Evolutionary conservation across 2,888 invertebrate genomes (phyloP).

Genomic region (Tetheella fluctuosa): DNA sequence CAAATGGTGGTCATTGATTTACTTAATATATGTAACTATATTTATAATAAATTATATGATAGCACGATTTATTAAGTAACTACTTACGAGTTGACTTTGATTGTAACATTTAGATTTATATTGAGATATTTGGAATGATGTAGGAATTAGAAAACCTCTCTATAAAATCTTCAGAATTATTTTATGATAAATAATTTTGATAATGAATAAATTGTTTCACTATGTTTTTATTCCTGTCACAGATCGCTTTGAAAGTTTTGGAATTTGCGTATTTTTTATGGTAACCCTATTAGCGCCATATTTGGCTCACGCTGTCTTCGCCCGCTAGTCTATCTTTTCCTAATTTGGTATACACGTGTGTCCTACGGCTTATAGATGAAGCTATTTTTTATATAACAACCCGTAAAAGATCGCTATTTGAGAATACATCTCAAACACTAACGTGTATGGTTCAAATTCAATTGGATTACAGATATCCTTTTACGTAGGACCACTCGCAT

Average conservation of each 20-base stretch:
- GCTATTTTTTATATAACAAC: constrained; percentile 4
- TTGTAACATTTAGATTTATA: too few species aligned
- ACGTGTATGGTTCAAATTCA: neutral
- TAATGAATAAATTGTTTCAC: too few species aligned
- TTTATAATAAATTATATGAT: too few species aligned
- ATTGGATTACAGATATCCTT: neutral
- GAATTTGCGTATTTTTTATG: neutral
- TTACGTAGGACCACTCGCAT: neutral
- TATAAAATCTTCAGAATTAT: too few species aligned
- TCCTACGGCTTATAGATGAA: constrained; percentile 50
- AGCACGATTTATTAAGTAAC: too few species aligned
- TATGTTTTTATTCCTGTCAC: too few species aligned
- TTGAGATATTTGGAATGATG: too few species aligned
- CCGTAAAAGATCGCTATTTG: neutral
- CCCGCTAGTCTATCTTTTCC: constrained; percentile 39
- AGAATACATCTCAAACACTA: neutral
- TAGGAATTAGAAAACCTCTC: too few species aligned
- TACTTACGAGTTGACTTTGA: too few species aligned
- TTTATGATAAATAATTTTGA: too few species aligned
- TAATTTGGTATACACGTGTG: constrained; percentile 54
- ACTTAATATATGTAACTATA: too few species aligned
- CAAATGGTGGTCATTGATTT: too few species aligned
- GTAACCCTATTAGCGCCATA: constrained; percentile 8
- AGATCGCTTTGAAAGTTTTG: neutral
- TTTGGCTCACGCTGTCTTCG: constrained; percentile 25